Evolutionary conservation across 2,797 vertebrate species (phyloP).

Genomic region (Steatocranus sp.): DNA sequence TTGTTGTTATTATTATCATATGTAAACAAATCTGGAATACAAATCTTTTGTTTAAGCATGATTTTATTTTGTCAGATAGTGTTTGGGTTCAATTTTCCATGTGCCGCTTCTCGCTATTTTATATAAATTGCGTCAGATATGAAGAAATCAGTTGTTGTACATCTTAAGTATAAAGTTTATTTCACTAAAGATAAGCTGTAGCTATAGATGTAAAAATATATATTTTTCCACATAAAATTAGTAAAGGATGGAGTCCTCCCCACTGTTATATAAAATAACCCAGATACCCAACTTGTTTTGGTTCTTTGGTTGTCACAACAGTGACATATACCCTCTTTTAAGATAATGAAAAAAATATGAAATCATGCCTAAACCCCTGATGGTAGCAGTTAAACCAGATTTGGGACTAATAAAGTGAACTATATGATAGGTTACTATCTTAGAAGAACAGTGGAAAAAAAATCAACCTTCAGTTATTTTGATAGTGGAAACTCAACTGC

Average conservation of each 20-base stretch:
- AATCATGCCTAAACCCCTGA: not conserved
- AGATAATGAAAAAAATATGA: not conserved
- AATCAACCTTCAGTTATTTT: not conserved
- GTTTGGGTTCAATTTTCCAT: not conserved
- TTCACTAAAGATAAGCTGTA: not conserved
- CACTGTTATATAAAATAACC: not conserved
- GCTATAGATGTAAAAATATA: not conserved
- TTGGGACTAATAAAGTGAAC: not conserved
- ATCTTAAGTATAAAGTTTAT: not conserved
- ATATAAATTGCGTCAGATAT: not conserved
- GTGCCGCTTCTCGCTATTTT: not conserved
- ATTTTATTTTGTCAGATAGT: not conserved
- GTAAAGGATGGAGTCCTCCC: not conserved
- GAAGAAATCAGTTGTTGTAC: not conserved
- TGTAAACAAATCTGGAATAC: not conserved
- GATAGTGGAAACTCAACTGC: conserved; percentile 23
- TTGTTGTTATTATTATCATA: not conserved
- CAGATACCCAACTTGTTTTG: not conserved
- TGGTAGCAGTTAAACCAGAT: not conserved
- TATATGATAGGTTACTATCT: not conserved
- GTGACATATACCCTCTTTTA: not conserved
- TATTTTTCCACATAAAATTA: not conserved
- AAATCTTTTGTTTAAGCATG: not conserved
- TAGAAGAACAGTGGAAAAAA: not conserved
- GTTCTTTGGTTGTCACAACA: not conserved